These are phyloP conservation scores for Tupaia chinensis DNA, from an alignment of 2,113 vertebrate species.

Conservation along the genomic window DNA sequence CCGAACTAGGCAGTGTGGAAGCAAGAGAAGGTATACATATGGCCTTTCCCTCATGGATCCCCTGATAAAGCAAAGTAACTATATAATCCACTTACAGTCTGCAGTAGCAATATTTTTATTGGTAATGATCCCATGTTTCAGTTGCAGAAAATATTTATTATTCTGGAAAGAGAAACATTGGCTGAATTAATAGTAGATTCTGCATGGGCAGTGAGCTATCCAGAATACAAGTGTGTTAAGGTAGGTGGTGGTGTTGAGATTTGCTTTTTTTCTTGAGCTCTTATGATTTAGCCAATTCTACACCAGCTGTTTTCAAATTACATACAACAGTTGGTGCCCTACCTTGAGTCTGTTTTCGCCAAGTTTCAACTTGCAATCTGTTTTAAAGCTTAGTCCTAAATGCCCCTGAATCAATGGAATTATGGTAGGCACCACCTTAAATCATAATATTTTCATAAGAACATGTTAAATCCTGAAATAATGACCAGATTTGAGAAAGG, in stretches of 20 bases:
- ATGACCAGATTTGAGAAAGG: constrained; percentile 36
- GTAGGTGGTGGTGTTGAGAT: constrained; percentile 37
- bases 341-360: constrained; percentile 12
- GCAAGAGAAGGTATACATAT: constrained; percentile 7
- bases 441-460: constrained; percentile 69
- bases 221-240: constrained; percentile 2
- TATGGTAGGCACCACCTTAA: constrained; percentile 26
- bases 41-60: background rate
- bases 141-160: constrained; percentile 65
- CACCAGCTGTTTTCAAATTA: constrained; percentile 66
- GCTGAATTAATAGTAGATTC: constrained; percentile 24
- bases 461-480: constrained; percentile 44
- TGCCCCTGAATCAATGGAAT: constrained; percentile 45
- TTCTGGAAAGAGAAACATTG: constrained; percentile 41
- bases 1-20: background rate
- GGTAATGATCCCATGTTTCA: constrained; percentile 53
- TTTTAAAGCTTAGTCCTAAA: constrained; percentile 56
- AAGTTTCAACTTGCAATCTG: constrained; percentile 36
- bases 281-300: constrained; percentile 62
- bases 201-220: background rate
- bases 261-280: constrained; percentile 56
- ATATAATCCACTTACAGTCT: constrained; percentile 49
- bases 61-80: constrained; percentile 66
- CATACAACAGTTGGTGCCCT: constrained; percentile 15
- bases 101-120: constrained; percentile 65